Percentiles rank a stretch among this genome's conserved stretches.
phyloP scores from a whole-genome alignment of 2,888 invertebrate genomes.

The Sarcophaga caerulescens region DNA sequence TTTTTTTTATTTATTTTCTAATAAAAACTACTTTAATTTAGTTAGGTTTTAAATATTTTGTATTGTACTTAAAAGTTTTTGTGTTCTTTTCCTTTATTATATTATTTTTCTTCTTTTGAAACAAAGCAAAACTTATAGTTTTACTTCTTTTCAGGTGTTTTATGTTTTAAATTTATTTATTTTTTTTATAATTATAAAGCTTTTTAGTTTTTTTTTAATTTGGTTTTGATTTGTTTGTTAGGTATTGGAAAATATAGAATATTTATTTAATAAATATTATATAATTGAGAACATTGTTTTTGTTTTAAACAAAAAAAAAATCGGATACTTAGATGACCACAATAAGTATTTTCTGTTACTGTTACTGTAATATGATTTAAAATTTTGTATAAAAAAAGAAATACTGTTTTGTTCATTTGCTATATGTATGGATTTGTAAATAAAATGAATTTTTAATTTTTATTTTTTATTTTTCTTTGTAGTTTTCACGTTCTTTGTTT shows the following conservation, averaged over 20 bases:
- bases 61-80: not conserved
- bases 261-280: not conserved
- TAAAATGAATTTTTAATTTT: slow-evolving; percentile 39
- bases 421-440: slow-evolving; percentile 32
- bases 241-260: slow-evolving; percentile 9
- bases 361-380: not conserved
- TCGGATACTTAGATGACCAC: not conserved
- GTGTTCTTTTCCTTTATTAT: too few species aligned
- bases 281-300: not conserved
- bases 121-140: slow-evolving; percentile 41
- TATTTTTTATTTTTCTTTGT: slow-evolving; percentile 7
- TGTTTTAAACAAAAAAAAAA: not conserved
- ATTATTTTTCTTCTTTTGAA: too few species aligned
- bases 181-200: slow-evolving; percentile 59
- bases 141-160: not conserved
- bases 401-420: slow-evolving; percentile 45
- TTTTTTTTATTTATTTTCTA: not conserved
- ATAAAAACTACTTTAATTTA: not conserved
- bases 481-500: not conserved
- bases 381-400: slow-evolving; percentile 36
- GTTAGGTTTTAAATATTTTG: not conserved
- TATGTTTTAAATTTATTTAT: slow-evolving; percentile 1
- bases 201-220: slow-evolving; percentile 33
- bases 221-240: slow-evolving; percentile 28
- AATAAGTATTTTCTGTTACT: not conserved